phyloP scores from a whole-genome alignment of 2,888 invertebrate species.

The Nomada ruficornis region DNA sequence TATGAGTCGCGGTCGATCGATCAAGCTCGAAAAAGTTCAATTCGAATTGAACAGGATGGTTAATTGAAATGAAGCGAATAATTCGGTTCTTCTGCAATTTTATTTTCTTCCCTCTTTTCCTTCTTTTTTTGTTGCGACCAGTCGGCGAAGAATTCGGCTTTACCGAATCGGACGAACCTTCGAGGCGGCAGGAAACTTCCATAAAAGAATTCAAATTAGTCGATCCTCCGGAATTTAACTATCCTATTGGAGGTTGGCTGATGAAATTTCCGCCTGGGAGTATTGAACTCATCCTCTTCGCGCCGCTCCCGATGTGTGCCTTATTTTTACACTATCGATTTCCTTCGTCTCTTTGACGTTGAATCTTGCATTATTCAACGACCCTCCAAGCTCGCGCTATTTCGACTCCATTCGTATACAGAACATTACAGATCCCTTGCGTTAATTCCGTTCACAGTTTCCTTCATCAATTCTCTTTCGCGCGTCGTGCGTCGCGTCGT shows the following conservation, averaged over 20 bases:
- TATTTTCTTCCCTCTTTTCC: not conserved
- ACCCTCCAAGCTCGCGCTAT: constrained; percentile 42
- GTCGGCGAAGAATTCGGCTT: constrained; percentile 54
- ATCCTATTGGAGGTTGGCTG: constrained; percentile 62
- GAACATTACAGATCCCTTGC: constrained; percentile 42
- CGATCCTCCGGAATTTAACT: constrained; percentile 70
- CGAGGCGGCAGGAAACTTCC: constrained; percentile 57
- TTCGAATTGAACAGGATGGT: constrained; percentile 49
- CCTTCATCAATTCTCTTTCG: not conserved
- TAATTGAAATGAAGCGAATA: constrained; percentile 56
- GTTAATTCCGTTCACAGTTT: constrained; percentile 37
- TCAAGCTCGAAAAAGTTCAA: constrained; percentile 22
- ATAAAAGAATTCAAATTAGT: constrained; percentile 74
- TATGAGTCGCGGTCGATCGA: constrained; percentile 18
- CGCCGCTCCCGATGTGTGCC: constrained; percentile 64
- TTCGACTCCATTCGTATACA: constrained; percentile 49
- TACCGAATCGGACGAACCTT: constrained; percentile 50
- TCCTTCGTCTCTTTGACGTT: constrained; percentile 67
- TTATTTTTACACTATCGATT: constrained; percentile 76
- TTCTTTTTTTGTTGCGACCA: constrained; percentile 22
- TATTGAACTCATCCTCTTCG: constrained; percentile 61
- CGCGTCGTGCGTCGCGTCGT: not conserved
- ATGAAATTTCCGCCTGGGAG: constrained; percentile 70
- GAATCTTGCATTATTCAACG: constrained; percentile 70
- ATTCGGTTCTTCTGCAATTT: constrained; percentile 40